phyloP scores from a whole-genome alignment of 2,113 vertebrate species.

The Antennarius striatus region DNA sequence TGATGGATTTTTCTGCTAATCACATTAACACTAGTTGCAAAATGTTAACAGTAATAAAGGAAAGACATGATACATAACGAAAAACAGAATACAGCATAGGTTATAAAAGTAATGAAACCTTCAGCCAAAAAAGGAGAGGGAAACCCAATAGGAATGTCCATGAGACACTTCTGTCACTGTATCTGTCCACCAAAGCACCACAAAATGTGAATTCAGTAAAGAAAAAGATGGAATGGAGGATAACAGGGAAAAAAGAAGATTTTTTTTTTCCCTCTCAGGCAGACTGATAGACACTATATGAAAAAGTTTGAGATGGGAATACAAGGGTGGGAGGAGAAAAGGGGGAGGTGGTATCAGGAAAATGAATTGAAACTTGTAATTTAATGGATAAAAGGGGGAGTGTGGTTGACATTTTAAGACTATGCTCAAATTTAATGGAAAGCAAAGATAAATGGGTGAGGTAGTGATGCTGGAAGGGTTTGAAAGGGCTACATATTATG shows the following conservation, averaged over 20 bases:
- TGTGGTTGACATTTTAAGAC: constrained; percentile 19
- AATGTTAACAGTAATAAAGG: background rate
- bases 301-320: constrained; percentile 8
- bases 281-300: constrained; percentile 35
- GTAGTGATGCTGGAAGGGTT: background rate
- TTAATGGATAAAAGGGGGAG: constrained; percentile 22
- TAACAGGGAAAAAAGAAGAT: background rate
- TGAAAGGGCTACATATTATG: background rate
- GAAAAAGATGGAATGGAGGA: background rate
- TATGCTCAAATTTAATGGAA: constrained; percentile 18
- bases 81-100: constrained; percentile 13
- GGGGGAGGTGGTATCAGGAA: constrained; percentile 10
- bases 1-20: constrained; percentile 2
- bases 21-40: background rate
- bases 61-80: background rate
- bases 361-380: constrained; percentile 27
- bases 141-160: constrained; percentile 11
- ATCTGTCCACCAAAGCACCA: constrained; percentile 23
- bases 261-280: background rate
- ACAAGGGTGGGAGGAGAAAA: constrained; percentile 12
- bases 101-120: constrained; percentile 30
- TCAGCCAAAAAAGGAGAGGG: constrained; percentile 14
- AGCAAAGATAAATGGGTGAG: background rate
- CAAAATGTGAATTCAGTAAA: constrained; percentile 31
- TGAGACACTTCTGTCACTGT: constrained; percentile 27